Percentiles rank a stretch among this genome's conserved stretches.
These are phyloP conservation scores for Drosophila trichaetosa DNA, from an alignment of 2,888 invertebrate species.

Conservation along the genomic window DNA sequence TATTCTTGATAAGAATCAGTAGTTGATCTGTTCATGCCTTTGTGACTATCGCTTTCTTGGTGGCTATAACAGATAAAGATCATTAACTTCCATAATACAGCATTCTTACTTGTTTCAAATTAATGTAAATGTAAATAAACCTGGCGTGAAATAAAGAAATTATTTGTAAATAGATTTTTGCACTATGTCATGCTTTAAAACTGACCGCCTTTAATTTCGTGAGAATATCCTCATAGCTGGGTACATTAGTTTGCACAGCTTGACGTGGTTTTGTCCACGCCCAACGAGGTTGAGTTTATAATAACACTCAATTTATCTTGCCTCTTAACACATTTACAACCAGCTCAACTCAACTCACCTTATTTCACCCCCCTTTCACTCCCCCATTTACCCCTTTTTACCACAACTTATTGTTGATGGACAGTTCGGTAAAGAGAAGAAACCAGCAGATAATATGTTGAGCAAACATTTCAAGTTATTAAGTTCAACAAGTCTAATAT, in stretches of 20 bases:
- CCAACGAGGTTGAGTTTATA: constrained; percentile 51
- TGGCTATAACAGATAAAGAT: not conserved
- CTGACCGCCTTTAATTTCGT: constrained; percentile 2
- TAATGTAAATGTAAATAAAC: too few species aligned
- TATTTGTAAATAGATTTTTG: not conserved
- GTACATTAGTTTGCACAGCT: constrained; percentile 30
- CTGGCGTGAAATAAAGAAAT: not conserved
- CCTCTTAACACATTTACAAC: constrained; percentile 69
- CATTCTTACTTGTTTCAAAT: too few species aligned
- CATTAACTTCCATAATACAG: too few species aligned
- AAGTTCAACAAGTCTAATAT: constrained; percentile 36
- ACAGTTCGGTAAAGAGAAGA: constrained; percentile 19
- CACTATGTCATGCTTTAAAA: not conserved
- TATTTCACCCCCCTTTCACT: constrained; percentile 2
- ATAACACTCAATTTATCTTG: constrained; percentile 72
- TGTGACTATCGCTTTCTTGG: not conserved
- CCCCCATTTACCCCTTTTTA: not conserved
- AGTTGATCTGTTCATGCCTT: not conserved
- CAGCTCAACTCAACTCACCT: constrained; percentile 26
- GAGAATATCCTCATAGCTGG: constrained; percentile 27
- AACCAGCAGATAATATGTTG: not conserved
- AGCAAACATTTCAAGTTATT: constrained; percentile 44
- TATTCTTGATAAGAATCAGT: not conserved
- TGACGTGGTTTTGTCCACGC: not conserved
- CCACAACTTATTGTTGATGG: constrained; percentile 29